Base-by-base conservation (phyloP, 2,888 invertebrate genomes). In the Amiota minor region DNA sequence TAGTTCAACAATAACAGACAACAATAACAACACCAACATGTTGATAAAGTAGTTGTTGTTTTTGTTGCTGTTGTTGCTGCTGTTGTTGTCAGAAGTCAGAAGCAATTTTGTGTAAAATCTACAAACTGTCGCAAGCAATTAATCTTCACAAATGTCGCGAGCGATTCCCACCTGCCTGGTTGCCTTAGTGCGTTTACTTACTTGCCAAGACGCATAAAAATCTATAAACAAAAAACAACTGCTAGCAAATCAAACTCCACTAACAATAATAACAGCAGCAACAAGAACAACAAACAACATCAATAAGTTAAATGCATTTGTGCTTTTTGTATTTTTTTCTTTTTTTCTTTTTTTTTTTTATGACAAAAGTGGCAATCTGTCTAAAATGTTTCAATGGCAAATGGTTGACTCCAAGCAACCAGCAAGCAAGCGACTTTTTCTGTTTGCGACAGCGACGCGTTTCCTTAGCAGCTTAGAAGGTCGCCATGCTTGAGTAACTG, bases 361-460 rank as follows among this genome's bases (percentile, higher is more conserved):
- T 83, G 87, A 83, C 87, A 84, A 84, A 81, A 87, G 82, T 83
- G 86, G 86, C 81, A 85, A 86, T 86, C 84, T 86, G 87, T 87
- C 85, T 80, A 81, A 81, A 87, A 86, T 83, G 79, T 84, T 87
- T 85, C 85, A 87, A 87, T 86, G 87, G 87, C 87, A 87, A 74
- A 59, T 20, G 59, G 18, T 53, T 47, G 78, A 79, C 78, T 59
- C 18, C 16, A 59, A 50, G 12, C 47, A 16, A 65, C n/a, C 67
- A 67, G 78, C 81, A 78, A 18, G 59, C 16, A 59, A 50, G 12
- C 47, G n/a, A 49, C n/a, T n/a, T 65, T 46, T 46, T 65, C n/a
- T 47, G 46, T 46, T 46, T 68, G 50, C 35, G 35, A 35, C 35
- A 35, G 2, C 2, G 35, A 35, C 4, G 35, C 35, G 35, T 79